phyloP scores from a whole-genome alignment of 1,140 invertebrate genomes.

The Triops cancriformis region DNA sequence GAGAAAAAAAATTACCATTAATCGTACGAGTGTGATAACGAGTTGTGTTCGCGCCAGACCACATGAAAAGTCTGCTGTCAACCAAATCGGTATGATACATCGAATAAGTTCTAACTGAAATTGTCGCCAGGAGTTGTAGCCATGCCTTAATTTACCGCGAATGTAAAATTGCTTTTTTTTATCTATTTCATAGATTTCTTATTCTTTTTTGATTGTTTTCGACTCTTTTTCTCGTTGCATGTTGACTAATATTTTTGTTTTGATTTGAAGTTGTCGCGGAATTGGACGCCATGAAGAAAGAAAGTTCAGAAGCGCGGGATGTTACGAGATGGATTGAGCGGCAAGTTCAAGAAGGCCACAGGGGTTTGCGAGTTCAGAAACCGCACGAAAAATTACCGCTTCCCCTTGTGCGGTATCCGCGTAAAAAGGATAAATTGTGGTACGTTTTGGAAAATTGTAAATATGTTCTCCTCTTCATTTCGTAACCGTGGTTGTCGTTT shows the following conservation, averaged over 20 bases:
- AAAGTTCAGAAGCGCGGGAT: slow-evolving; percentile 63
- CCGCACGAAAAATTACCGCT: slow-evolving; percentile 63
- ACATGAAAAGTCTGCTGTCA: too few relatives aligned
- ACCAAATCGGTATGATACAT: too few relatives aligned
- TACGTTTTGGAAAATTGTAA: slow-evolving; percentile 33
- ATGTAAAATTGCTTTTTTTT: too few relatives aligned
- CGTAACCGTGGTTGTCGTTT: slow-evolving; percentile 30
- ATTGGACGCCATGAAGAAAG: slow-evolving; percentile 73
- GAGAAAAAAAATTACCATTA: too few relatives aligned
- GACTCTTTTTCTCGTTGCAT: too few relatives aligned
- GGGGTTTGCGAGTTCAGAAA: slow-evolving; percentile 69
- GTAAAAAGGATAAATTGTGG: slow-evolving; percentile 56
- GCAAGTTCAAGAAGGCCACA: slow-evolving; percentile 72
- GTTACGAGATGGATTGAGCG: slow-evolving; percentile 83
- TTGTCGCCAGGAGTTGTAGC: too few relatives aligned
- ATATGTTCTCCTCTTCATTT: background rate
- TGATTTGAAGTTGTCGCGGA: slow-evolving; percentile 66
- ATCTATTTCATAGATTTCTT: too few relatives aligned
- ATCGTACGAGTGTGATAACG: too few relatives aligned
- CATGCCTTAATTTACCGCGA: too few relatives aligned
- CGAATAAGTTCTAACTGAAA: too few relatives aligned
- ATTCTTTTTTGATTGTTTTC: too few relatives aligned
- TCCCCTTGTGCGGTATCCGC: slow-evolving; percentile 61
- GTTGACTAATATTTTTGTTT: too few relatives aligned
- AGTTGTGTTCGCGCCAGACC: background rate